These are phyloP conservation scores for Seladonia tumulorum DNA, from an alignment of 2,888 invertebrate genomes.

Conservation along the genomic window DNA sequence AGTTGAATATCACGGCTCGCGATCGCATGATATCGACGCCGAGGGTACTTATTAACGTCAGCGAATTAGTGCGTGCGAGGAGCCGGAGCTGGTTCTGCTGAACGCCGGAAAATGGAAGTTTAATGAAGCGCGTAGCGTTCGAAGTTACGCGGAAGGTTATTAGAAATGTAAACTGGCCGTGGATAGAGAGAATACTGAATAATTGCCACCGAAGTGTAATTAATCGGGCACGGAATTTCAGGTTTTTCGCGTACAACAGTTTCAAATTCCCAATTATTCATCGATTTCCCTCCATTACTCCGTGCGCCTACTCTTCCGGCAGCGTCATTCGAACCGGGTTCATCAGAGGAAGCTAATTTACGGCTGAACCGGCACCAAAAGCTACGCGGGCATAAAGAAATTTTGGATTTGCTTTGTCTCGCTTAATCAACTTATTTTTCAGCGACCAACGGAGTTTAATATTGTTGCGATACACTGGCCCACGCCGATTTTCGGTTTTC, in stretches of 20 bases:
- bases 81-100: background rate
- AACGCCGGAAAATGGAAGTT: conserved; percentile 25
- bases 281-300: background rate
- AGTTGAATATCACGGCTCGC: background rate
- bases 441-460: background rate
- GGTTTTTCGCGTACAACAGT: background rate
- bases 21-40: conserved; percentile 16
- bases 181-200: conserved; percentile 12
- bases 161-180: conserved; percentile 6
- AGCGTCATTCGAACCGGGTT: background rate
- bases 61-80: conserved; percentile 26
- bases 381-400: background rate
- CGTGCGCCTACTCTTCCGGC: background rate
- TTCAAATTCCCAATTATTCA: conserved; percentile 10
- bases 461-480: background rate
- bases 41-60: background rate
- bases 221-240: conserved; percentile 21
- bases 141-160: conserved; percentile 16
- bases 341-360: background rate
- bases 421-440: background rate
- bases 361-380: background rate
- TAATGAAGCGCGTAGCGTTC: conserved; percentile 36
- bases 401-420: background rate
- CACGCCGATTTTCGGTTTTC: background rate
- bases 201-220: conserved; percentile 1